Conservation (phyloP, 2,888 invertebrate genomes). For the Cheilosia grossa region DNA sequence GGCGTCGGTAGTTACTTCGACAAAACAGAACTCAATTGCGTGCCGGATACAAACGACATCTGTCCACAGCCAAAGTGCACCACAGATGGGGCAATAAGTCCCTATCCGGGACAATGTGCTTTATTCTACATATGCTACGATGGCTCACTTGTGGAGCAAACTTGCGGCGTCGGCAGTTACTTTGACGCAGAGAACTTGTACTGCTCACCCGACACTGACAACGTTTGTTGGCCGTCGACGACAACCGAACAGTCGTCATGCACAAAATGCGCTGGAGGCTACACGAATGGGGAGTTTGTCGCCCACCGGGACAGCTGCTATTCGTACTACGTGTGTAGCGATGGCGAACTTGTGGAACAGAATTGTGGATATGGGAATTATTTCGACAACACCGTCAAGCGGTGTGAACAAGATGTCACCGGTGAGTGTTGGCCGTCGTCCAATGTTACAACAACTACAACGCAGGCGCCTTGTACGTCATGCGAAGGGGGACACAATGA, state of each 20-base stretch:
- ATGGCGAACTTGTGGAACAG: conserved; percentile 69
- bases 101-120: neutral
- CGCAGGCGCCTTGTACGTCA: neutral
- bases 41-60: too few relatives aligned
- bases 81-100: neutral
- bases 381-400: conserved; percentile 30
- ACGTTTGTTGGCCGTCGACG: neutral
- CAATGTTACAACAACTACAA: neutral
- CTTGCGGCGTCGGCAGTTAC: neutral
- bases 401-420: conserved; percentile 62
- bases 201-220: neutral
- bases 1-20: neutral
- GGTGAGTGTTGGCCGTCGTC: conserved; percentile 14
- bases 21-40: neutral
- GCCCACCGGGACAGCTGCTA: conserved; percentile 63
- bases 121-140: neutral
- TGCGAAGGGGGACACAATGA: neutral
- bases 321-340: conserved; percentile 76
- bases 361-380: conserved; percentile 66
- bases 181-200: neutral
- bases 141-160: neutral
- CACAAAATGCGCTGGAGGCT: conserved; percentile 5
- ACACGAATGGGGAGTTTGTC: conserved; percentile 56
- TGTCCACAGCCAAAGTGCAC: too few relatives aligned
- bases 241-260: neutral